phyloP scores from a whole-genome alignment of 2,888 invertebrate genomes.

The Atrina japonica region DNA sequence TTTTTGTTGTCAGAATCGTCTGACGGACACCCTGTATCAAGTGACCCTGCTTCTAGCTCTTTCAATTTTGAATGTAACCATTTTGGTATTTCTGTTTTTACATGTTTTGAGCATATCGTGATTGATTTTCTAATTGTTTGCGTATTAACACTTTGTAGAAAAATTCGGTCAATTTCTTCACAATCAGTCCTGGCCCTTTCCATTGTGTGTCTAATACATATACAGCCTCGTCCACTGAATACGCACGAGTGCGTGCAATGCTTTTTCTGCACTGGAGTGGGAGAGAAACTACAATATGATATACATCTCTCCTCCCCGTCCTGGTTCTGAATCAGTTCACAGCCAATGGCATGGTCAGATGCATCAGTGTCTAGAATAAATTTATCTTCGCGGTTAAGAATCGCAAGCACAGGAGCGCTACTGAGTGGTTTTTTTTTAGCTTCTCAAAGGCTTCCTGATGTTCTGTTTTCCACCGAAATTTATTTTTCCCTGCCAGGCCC shows the following conservation, averaged over 20 bases:
- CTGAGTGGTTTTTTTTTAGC: slow-evolving; percentile 17
- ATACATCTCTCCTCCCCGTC: slow-evolving; percentile 35
- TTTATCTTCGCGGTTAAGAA: slow-evolving; percentile 28
- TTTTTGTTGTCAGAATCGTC: background rate
- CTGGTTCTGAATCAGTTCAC: slow-evolving; percentile 39
- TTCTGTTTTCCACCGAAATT: slow-evolving; percentile 35
- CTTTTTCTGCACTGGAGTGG: slow-evolving; percentile 16
- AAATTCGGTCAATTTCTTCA: slow-evolving; percentile 7
- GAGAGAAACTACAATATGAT: slow-evolving; percentile 30
- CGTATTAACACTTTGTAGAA: background rate
- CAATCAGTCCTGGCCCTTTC: slow-evolving; percentile 24
- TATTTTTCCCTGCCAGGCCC: slow-evolving; percentile 26
- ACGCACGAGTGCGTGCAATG: background rate
- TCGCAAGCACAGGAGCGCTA: slow-evolving; percentile 30
- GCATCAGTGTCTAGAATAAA: slow-evolving; percentile 43
- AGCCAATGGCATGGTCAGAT: slow-evolving; percentile 36
- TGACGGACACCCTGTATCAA: background rate
- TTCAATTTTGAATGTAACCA: background rate
- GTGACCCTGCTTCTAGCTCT: background rate
- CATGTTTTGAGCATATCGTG: slow-evolving; percentile 22
- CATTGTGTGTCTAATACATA: slow-evolving; percentile 22
- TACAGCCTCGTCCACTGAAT: background rate
- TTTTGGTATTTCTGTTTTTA: slow-evolving; percentile 5
- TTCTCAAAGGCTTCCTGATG: slow-evolving; percentile 28
- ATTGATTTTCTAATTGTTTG: slow-evolving; percentile 1